Conservation (phyloP, 1,140 invertebrate species). For the Melitaea cinxia region DNA sequence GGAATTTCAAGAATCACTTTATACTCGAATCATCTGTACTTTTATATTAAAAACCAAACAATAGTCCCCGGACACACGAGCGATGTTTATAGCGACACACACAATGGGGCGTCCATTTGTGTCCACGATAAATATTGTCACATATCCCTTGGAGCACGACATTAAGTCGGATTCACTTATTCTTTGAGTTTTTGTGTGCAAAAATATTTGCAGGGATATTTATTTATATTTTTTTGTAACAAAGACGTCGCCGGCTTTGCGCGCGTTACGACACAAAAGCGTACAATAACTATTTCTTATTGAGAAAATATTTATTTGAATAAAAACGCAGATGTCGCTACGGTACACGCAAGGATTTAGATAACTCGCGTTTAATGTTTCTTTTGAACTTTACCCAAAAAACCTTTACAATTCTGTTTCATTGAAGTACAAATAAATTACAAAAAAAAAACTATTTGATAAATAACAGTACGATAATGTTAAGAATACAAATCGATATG, state of each 20-base stretch:
- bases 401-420: not conserved
- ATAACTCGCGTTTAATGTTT: not conserved
- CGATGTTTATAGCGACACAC: conserved; percentile 21
- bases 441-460: too few relatives aligned
- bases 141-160: conserved; percentile 24
- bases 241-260: conserved; percentile 18
- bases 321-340: conserved; percentile 2
- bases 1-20: conserved; percentile 10
- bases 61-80: conserved; percentile 21
- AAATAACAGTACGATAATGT: too few relatives aligned
- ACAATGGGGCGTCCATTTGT: conserved; percentile 27
- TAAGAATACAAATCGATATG: too few relatives aligned
- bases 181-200: conserved; percentile 30
- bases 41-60: conserved; percentile 36
- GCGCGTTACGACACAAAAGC: conserved; percentile 5
- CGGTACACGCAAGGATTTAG: not conserved
- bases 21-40: conserved; percentile 7
- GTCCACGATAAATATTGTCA: conserved; percentile 36
- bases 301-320: conserved; percentile 9
- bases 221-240: conserved; percentile 22
- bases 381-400: not conserved
- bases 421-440: too few relatives aligned
- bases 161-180: conserved; percentile 33
- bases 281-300: conserved; percentile 5
- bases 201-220: conserved; percentile 26